Evolutionary conservation across 1,140 invertebrate species (phyloP), one percentile per base, ranked within the genome.

Genomic region (Eulimnadia texana): DNA sequence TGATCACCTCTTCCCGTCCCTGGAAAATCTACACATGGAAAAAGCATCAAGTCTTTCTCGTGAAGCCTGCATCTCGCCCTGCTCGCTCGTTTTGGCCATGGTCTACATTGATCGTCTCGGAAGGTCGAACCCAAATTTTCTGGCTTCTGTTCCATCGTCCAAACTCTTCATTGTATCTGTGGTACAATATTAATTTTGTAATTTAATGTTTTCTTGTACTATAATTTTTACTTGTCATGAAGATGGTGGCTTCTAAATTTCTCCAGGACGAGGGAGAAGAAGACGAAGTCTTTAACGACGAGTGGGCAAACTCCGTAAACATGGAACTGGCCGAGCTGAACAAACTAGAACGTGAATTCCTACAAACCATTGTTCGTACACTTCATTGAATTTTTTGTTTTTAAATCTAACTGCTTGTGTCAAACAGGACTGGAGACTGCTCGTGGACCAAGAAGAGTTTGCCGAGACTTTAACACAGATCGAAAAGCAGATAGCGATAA

Each of bases 231-330:
- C 68, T 66, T 72, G n/a, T 53, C 16, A 16, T 77, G 20, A 69
- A 96, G 93, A 87, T 97, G 84, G 85, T 96, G 67, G 92, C 92
- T 25, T 92, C 88, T 67, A 97, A 97, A 78, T 95, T 91, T 74
- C 76, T 95, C 66, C 84, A 90, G 71, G 93, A 94, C 71, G 86
- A 91, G 72, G 92, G 91, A 56, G 86, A 90, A 74, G 84, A 88
- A 65, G 87, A 90, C 70, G 86, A 90, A 72, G 87, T 93, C 57
- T 85, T 86, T 68, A 85, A 91, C 69, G 79, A 81, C 60, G 88
- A 93, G 76, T 97, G 92, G 92, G 90, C 91, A 42, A 76, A 79
- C 47, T 86, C 87, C 23, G 85, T 82, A 9, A 81, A 84, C 61
- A 73, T 94, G 56, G 81, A 83, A 55, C 71, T 85, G 9, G 76